Conservation (phyloP, 2,113 vertebrate genomes). For the Turnix velox region DNA sequence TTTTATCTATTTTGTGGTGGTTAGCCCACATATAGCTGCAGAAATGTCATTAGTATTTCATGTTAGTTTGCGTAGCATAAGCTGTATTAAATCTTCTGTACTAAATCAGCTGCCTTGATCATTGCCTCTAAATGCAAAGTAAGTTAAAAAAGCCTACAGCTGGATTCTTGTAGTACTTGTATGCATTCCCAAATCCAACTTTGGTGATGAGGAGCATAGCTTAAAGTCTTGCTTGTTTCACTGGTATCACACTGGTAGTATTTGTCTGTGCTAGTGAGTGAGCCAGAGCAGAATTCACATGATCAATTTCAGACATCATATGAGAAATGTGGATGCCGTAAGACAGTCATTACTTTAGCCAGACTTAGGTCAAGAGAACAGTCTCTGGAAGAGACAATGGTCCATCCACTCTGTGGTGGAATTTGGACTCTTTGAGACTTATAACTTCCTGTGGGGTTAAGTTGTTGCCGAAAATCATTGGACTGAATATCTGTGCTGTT, state of each 20-base stretch:
- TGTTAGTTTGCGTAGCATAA: not conserved
- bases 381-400: not conserved
- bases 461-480: not conserved
- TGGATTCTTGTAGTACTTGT: not conserved
- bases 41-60: not conserved
- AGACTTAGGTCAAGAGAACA: not conserved
- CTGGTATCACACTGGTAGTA: not conserved
- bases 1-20: not conserved
- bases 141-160: not conserved
- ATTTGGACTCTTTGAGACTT: not conserved
- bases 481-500: not conserved
- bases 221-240: not conserved
- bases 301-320: not conserved
- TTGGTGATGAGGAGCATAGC: not conserved
- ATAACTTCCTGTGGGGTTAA: not conserved
- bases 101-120: not conserved
- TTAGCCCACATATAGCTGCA: not conserved
- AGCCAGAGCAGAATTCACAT: not conserved
- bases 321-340: not conserved
- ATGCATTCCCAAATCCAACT: not conserved
- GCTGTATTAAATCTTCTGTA: not conserved
- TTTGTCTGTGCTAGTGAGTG: not conserved
- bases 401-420: rapidly evolving
- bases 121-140: not conserved
- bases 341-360: not conserved